Evolutionary conservation across 2,797 vertebrate genomes (phyloP).

Genomic region (Coendou prehensilis): DNA sequence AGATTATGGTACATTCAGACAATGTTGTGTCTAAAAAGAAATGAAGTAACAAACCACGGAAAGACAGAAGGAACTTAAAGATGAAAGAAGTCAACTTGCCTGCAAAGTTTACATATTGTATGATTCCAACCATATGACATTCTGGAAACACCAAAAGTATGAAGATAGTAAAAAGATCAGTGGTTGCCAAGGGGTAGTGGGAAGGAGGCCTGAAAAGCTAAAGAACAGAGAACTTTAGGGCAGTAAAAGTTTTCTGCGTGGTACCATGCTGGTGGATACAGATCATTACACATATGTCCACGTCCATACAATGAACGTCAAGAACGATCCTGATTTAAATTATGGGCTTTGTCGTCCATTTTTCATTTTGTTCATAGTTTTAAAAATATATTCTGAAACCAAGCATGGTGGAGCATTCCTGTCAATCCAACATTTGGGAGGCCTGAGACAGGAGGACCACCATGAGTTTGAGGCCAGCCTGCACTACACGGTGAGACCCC

Average conservation of each 20-base stretch:
- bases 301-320: background rate
- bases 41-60: background rate
- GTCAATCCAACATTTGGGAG: no score
- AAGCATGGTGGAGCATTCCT: no score
- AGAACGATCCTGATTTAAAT: background rate
- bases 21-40: background rate
- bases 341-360: background rate
- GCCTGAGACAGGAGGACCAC: no score
- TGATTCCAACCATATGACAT: background rate
- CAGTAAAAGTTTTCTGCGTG: background rate
- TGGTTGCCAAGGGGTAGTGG: background rate
- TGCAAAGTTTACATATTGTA: background rate
- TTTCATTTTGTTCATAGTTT: background rate
- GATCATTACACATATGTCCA: background rate
- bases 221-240: background rate
- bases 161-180: background rate
- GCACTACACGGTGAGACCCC: no score
- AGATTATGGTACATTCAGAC: background rate
- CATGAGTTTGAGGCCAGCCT: no score
- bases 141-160: background rate
- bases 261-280: background rate
- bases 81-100: background rate
- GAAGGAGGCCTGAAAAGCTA: background rate
- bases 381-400: background rate
- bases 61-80: background rate